A percentile compares a stretch with the other conserved stretches of the same genome.
Conservation (phyloP, 1,140 invertebrate genomes). For the Heliconius melpomene region DNA sequence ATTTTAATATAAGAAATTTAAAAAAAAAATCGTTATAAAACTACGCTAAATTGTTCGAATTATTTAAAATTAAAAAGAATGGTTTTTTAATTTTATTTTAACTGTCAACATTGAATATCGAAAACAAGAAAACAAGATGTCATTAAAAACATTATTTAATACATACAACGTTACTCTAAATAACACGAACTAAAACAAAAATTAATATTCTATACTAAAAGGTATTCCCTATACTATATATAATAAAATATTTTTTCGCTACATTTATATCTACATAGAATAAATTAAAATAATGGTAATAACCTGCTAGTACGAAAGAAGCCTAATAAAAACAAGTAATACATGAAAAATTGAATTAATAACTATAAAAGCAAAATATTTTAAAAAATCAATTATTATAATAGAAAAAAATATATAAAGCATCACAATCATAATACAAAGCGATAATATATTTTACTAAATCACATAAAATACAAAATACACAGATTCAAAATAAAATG, state of each 20-base stretch:
- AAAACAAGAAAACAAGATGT: not conserved
- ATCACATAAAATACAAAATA: not conserved
- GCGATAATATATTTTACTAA: not conserved
- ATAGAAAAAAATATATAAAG: not conserved
- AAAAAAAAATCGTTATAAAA: not conserved
- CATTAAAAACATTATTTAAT: not conserved
- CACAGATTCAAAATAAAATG: not conserved
- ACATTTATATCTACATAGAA: not conserved
- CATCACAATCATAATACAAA: not conserved
- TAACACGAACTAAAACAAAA: not conserved
- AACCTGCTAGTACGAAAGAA: not conserved
- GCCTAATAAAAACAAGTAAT: not conserved
- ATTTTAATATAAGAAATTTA: not conserved
- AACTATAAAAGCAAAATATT: not conserved
- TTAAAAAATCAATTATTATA: too few species aligned
- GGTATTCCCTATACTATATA: not conserved
- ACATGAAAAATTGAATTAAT: not conserved
- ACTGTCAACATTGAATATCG: not conserved
- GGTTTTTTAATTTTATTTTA: not conserved
- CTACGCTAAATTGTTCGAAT: not conserved
- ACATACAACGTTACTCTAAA: not conserved
- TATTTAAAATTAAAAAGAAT: not conserved
- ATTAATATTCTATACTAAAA: not conserved
- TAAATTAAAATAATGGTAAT: not conserved
- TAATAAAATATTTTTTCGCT: not conserved